These are phyloP conservation scores for Pygocentrus nattereri DNA, from an alignment of 2,797 vertebrate genomes.

Conservation along the genomic window DNA sequence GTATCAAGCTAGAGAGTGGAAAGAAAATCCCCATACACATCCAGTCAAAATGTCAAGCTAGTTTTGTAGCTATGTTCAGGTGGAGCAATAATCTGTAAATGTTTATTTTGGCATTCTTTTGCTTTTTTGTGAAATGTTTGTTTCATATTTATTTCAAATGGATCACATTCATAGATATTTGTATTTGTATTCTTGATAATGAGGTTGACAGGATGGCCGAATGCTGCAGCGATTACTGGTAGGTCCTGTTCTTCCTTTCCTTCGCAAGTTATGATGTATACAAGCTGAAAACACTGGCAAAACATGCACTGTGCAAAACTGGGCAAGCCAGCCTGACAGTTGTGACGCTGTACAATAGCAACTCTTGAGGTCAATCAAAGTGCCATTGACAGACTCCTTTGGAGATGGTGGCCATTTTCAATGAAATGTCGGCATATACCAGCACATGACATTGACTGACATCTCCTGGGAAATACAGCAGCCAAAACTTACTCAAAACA, in stretches of 20 bases:
- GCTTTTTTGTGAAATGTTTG: background rate
- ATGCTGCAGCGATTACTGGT: background rate
- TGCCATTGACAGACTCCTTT: background rate
- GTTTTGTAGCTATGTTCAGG: background rate
- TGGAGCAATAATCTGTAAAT: background rate
- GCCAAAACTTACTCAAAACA: background rate
- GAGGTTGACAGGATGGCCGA: background rate
- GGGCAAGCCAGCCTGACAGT: background rate
- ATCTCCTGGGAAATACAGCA: no score
- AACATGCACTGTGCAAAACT: background rate
- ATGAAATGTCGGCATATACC: background rate
- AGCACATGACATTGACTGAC: no score
- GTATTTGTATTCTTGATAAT: background rate
- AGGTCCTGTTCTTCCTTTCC: background rate
- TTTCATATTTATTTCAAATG: background rate
- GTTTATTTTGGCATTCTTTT: background rate
- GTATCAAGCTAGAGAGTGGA: background rate
- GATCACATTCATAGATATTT: background rate
- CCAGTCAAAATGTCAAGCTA: background rate
- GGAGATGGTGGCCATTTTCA: background rate
- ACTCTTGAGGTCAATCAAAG: background rate
- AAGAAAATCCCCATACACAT: no score
- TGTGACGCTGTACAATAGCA: background rate
- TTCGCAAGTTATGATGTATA: background rate
- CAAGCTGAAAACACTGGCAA: background rate